Evolutionary conservation across 2,113 vertebrate genomes (phyloP).

Genomic region (Dicerorhinus sumatrensis): DNA sequence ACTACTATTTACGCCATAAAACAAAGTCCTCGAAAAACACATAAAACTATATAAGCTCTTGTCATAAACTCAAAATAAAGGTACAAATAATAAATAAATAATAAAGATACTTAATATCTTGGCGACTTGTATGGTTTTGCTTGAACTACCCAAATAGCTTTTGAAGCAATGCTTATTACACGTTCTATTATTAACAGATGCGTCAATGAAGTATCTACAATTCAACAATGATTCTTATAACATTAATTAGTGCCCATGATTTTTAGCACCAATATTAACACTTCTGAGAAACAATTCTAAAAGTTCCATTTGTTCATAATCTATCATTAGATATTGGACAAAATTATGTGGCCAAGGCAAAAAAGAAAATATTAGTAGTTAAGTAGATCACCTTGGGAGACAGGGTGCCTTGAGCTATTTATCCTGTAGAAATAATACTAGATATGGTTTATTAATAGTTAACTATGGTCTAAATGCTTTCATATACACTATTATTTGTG

Average conservation of each 20-base stretch:
- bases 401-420: neutral
- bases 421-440: neutral
- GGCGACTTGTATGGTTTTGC: neutral
- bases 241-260: neutral
- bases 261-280: conserved; percentile 32
- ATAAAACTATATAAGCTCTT: neutral
- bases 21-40: neutral
- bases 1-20: neutral
- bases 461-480: neutral
- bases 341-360: neutral
- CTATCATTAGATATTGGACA: conserved; percentile 36
- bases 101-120: neutral
- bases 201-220: neutral
- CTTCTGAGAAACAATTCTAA: neutral
- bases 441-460: neutral
- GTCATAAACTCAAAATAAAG: conserved; percentile 27
- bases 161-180: conserved; percentile 15
- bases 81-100: neutral
- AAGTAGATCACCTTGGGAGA: neutral
- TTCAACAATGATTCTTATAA: neutral
- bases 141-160: neutral
- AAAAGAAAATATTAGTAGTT: conserved; percentile 22
- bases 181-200: neutral
- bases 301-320: neutral
- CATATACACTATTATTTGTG: neutral